Conservation (phyloP, 2,888 invertebrate species). For the Andrena trimmerana region DNA sequence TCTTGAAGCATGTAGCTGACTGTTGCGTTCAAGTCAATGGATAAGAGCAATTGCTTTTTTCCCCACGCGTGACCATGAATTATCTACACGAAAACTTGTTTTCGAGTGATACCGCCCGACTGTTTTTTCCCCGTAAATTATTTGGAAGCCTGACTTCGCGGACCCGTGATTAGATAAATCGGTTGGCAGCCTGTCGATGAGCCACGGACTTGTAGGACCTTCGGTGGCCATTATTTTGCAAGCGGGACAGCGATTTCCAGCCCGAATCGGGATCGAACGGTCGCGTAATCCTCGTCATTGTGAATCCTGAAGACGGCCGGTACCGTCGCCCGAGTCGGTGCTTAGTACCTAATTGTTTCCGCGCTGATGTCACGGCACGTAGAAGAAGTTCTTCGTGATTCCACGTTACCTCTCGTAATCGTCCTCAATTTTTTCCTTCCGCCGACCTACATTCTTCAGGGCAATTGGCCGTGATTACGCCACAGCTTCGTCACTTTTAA, state of each 20-base stretch:
- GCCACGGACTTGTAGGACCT: background rate
- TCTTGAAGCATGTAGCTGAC: too few species aligned
- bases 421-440: constrained; percentile 72
- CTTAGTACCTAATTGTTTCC: constrained; percentile 55
- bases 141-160: background rate
- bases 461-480: constrained; percentile 40
- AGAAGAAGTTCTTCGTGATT: constrained; percentile 35
- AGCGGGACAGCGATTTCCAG: constrained; percentile 29
- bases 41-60: too few species aligned
- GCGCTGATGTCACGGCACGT: constrained; percentile 45
- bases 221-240: constrained; percentile 21
- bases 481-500: constrained; percentile 11
- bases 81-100: background rate
- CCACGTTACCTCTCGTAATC: constrained; percentile 51
- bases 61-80: background rate
- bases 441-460: constrained; percentile 47
- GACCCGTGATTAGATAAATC: background rate
- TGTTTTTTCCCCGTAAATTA: background rate
- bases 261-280: constrained; percentile 32
- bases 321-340: background rate
- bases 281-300: constrained; percentile 53
- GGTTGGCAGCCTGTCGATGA: background rate
- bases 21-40: too few species aligned
- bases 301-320: constrained; percentile 31
- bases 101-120: background rate